Evolutionary conservation across 2,113 vertebrate genomes (phyloP).

Genomic region (Erythrocercus mccallii): DNA sequence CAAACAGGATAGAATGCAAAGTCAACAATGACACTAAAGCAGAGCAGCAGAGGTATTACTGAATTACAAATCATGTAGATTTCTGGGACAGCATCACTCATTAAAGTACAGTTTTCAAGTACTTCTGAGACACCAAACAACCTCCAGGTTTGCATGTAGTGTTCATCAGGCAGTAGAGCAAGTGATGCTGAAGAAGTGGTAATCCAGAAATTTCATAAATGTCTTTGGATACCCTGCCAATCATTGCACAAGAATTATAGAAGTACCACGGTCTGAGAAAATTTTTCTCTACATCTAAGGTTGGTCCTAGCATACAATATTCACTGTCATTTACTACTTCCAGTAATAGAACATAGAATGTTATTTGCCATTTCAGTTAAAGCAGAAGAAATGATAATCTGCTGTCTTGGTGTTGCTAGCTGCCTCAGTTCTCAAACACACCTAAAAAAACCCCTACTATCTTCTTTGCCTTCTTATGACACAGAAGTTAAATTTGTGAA

Average conservation of each 20-base stretch:
- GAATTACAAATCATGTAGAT: not conserved
- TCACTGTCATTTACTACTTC: not conserved
- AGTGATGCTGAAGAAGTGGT: not conserved
- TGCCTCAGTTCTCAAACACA: not conserved
- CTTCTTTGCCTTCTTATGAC: not conserved
- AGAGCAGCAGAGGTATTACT: not conserved
- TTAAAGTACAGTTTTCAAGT: not conserved
- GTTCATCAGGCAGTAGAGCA: not conserved
- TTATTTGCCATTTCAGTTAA: not conserved
- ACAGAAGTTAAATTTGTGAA: not conserved
- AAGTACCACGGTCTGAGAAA: not conserved
- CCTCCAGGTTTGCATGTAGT: not conserved
- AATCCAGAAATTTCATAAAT: not conserved
- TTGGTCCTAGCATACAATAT: not conserved
- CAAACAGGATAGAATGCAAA: not conserved
- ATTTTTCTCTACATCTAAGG: not conserved
- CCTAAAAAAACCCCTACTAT: not conserved
- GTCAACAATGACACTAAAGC: not conserved
- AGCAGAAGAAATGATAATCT: not conserved
- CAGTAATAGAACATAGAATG: not conserved
- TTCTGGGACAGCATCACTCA: not conserved
- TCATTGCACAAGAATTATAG: not conserved
- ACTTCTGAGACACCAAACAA: not conserved
- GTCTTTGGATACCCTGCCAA: not conserved
- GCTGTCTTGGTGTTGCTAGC: not conserved